Evolutionary conservation across 2,888 invertebrate genomes (phyloP).

Genomic region (Pyrochroa serraticornis): DNA sequence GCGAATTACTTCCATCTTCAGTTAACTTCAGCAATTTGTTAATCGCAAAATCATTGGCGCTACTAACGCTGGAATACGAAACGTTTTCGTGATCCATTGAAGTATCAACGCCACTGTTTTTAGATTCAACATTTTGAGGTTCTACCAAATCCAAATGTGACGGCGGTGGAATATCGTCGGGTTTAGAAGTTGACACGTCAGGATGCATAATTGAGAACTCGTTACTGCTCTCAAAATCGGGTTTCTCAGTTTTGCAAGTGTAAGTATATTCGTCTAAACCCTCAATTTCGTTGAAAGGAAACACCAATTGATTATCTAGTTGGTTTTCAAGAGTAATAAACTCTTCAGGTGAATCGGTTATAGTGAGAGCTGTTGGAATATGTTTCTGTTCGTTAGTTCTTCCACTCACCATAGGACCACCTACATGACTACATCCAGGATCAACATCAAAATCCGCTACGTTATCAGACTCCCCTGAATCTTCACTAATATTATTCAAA

Average conservation of each 20-base stretch:
- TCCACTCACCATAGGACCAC: constrained; percentile 9
- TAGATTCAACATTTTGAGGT: constrained; percentile 6
- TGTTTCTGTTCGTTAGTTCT: constrained; percentile 1
- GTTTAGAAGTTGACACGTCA: constrained; percentile 9
- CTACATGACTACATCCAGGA: not conserved
- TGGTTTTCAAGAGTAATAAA: constrained; percentile 1
- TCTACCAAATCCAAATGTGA: constrained; percentile 10
- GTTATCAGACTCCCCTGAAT: constrained; percentile 2
- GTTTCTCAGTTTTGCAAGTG: constrained; percentile 17
- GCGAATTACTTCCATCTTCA: constrained; percentile 4
- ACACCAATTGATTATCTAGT: not conserved
- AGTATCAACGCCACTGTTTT: constrained; percentile 3
- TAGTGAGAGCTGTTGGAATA: constrained; percentile 2
- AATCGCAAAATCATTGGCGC: constrained; percentile 14
- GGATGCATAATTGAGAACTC: not conserved
- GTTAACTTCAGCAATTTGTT: constrained; percentile 12
- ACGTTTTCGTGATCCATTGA: not conserved
- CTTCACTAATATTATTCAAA: constrained; percentile 7
- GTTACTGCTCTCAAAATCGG: constrained; percentile 15
- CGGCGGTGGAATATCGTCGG: constrained; percentile 15
- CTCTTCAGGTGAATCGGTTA: not conserved
- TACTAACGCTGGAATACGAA: not conserved
- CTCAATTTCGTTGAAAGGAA: constrained; percentile 1
- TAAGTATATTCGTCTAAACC: constrained; percentile 11
- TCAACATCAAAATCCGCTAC: constrained; percentile 2